Evolutionary conservation across 1,140 invertebrate species (phyloP).

Genomic region (Andrena cerasifolii): DNA sequence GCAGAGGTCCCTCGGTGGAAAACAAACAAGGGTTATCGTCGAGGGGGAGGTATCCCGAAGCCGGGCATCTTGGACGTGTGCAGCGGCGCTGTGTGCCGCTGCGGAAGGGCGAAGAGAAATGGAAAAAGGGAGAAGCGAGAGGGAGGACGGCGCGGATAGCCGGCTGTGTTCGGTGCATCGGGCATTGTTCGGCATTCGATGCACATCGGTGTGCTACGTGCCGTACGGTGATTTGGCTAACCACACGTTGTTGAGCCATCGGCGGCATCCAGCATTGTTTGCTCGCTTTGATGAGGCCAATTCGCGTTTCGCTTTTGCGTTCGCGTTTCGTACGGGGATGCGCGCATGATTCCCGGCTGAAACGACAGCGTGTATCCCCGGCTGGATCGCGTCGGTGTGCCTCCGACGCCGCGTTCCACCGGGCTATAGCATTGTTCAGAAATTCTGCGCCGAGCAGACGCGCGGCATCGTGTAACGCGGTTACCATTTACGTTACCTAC

Average conservation of each 20-base stretch:
- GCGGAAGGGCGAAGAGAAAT: background rate
- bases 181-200: slow-evolving; percentile 68
- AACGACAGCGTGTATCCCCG: background rate
- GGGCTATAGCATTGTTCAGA: slow-evolving; percentile 9
- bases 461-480: slow-evolving; percentile 33
- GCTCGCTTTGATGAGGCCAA: slow-evolving; percentile 82
- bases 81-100: background rate
- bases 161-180: slow-evolving; percentile 38
- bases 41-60: slow-evolving; percentile 21
- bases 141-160: slow-evolving; percentile 1
- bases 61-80: slow-evolving; percentile 33
- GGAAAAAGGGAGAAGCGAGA: background rate
- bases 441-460: background rate
- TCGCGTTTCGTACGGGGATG: slow-evolving; percentile 66
- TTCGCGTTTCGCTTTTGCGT: slow-evolving; percentile 77
- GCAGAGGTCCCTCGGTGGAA: slow-evolving; percentile 29
- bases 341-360: slow-evolving; percentile 45
- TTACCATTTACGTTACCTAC: slow-evolving; percentile 20
- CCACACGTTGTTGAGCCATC: slow-evolving; percentile 81
- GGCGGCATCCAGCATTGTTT: slow-evolving; percentile 80
- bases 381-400: background rate
- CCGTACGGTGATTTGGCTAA: slow-evolving; percentile 81
- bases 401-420: background rate
- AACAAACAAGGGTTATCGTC: slow-evolving; percentile 58
- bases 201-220: slow-evolving; percentile 66